Evolutionary conservation across 2,113 vertebrate species (phyloP).

Genomic region (Marmota flaviventris): DNA sequence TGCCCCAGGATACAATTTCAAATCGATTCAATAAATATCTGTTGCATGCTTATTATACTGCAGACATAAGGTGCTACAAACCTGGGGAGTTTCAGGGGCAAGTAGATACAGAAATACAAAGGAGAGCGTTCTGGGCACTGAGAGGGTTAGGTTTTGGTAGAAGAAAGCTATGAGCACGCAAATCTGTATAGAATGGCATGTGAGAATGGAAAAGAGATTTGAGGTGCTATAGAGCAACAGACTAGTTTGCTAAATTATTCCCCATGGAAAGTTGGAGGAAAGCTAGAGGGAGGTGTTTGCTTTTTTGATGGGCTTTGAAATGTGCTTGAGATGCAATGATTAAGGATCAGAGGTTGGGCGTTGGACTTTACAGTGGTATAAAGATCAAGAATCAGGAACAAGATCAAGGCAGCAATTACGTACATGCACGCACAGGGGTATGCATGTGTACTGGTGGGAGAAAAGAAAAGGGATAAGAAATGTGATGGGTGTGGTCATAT

Average conservation of each 20-base stretch:
- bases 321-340: neutral
- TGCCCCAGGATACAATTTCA: neutral
- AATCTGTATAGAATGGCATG: neutral
- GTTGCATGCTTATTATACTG: neutral
- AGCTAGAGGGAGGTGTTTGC: neutral
- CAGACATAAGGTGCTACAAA: neutral
- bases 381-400: neutral
- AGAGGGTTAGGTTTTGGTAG: neutral
- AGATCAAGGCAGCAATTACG: accelerated
- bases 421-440: accelerated
- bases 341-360: neutral
- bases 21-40: neutral
- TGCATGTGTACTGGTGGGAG: too few relatives aligned
- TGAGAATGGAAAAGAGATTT: neutral
- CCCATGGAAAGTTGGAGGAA: neutral
- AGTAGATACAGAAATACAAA: neutral
- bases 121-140: neutral
- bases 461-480: accelerated
- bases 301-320: neutral
- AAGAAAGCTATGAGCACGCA: neutral
- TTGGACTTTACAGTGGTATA: neutral
- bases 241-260: neutral
- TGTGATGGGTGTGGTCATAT: accelerated
- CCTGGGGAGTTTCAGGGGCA: neutral
- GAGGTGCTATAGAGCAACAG: neutral